phyloP scores from a whole-genome alignment of 2,888 invertebrate genomes.

The Pharmacophagus antenor region DNA sequence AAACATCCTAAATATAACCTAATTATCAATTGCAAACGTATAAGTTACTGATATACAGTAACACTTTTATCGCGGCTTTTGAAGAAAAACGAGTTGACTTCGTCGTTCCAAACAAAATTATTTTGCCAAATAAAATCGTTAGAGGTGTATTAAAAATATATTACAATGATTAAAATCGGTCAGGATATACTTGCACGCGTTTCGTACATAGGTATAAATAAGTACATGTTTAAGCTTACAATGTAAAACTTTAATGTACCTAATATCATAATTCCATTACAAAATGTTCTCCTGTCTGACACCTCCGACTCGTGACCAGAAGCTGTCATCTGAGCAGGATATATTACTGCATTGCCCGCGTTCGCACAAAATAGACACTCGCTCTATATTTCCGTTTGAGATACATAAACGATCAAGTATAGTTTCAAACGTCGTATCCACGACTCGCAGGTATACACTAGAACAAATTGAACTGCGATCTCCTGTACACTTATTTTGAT shows the following conservation, averaged over 20 bases:
- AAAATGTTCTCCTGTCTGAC: slow-evolving; percentile 6
- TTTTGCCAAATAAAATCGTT: too few species aligned
- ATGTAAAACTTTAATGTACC: not conserved
- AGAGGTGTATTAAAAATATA: too few species aligned
- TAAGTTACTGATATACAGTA: too few species aligned
- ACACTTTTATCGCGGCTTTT: too few species aligned
- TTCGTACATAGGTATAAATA: not conserved
- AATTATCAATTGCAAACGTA: too few species aligned
- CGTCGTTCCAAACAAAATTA: too few species aligned
- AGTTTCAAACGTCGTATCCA: slow-evolving; percentile 7
- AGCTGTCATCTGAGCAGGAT: slow-evolving; percentile 23
- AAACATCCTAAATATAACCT: too few species aligned
- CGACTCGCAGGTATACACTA: slow-evolving; percentile 6
- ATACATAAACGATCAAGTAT: slow-evolving; percentile 20
- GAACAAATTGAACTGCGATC: not conserved
- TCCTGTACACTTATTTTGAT: not conserved
- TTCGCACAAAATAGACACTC: slow-evolving; percentile 14
- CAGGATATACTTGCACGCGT: too few species aligned
- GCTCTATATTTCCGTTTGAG: slow-evolving; percentile 11
- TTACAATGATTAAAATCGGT: too few species aligned
- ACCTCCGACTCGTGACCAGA: slow-evolving; percentile 15
- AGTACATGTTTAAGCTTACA: not conserved
- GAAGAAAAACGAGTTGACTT: too few species aligned
- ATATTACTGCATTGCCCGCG: slow-evolving; percentile 15
- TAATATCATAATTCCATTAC: slow-evolving; percentile 11